phyloP scores from a whole-genome alignment of 2,113 vertebrate genomes.

The Zosterops japonicus region DNA sequence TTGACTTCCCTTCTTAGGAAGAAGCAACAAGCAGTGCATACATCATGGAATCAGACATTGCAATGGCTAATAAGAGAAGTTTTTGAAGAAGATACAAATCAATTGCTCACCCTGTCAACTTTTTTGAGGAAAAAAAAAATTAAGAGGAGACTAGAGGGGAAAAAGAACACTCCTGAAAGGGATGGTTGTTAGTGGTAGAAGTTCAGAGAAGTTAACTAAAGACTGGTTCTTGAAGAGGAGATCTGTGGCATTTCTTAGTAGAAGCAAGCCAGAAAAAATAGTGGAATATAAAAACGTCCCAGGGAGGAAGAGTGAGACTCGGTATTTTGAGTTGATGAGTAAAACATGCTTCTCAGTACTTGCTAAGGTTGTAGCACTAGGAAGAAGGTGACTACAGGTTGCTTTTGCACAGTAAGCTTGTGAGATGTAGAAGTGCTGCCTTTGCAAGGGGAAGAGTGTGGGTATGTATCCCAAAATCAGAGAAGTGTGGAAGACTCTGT shows the following conservation, averaged over 20 bases:
- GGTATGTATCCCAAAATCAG: background rate
- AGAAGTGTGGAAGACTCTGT: background rate
- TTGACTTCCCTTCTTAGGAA: background rate
- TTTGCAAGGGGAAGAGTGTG: background rate
- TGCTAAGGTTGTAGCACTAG: background rate
- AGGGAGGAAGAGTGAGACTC: background rate
- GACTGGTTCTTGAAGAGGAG: background rate
- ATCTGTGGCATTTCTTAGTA: background rate
- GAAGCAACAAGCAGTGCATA: background rate
- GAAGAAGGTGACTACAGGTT: background rate
- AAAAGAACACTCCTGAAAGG: background rate
- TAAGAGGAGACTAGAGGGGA: background rate
- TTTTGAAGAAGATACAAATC: background rate
- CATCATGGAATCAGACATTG: background rate
- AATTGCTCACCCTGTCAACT: background rate
- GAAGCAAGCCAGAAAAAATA: background rate
- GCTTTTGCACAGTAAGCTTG: background rate
- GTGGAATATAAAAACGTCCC: background rate
- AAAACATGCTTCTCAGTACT: background rate
- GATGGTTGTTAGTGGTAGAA: background rate
- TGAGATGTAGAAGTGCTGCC: background rate
- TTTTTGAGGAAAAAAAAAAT: background rate
- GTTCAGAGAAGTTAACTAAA: background rate
- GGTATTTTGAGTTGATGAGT: background rate
- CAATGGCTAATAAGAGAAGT: background rate